Evolutionary conservation across 2,113 vertebrate species (phyloP).

Genomic region (Phaethon lepturus): DNA sequence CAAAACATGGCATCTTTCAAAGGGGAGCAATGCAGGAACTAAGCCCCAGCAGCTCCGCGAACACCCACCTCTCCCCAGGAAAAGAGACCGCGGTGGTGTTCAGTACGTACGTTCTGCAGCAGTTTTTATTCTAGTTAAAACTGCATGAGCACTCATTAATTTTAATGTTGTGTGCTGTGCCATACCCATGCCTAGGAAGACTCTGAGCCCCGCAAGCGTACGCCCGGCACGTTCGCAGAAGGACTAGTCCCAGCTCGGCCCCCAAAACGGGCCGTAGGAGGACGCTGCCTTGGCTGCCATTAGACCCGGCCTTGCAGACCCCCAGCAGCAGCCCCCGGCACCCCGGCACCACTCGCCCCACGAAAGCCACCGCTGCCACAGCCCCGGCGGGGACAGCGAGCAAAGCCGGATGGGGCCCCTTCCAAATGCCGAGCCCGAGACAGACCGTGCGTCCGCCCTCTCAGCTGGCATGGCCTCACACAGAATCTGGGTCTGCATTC

Average conservation of each 20-base stretch:
- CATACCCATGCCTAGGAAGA: background rate
- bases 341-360: background rate
- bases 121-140: conserved; percentile 1
- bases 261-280: background rate
- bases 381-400: accelerated
- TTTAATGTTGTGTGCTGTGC: background rate
- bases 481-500: background rate
- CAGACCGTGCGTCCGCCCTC: accelerated
- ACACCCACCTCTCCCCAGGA: background rate
- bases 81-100: background rate
- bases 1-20: background rate
- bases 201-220: background rate
- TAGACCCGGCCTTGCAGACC: background rate
- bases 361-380: background rate
- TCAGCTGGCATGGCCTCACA: background rate
- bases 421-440: accelerated
- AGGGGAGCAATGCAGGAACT: background rate
- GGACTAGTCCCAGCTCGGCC: background rate
- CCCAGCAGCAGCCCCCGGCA: background rate
- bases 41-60: background rate
- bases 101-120: background rate
- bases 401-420: accelerated
- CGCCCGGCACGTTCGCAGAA: background rate
- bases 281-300: background rate
- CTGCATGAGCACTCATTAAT: background rate